A percentile compares a stretch with the other conserved stretches of the same genome.
phyloP scores from a whole-genome alignment of 1,140 invertebrate genomes.

The Venturia canescens region DNA sequence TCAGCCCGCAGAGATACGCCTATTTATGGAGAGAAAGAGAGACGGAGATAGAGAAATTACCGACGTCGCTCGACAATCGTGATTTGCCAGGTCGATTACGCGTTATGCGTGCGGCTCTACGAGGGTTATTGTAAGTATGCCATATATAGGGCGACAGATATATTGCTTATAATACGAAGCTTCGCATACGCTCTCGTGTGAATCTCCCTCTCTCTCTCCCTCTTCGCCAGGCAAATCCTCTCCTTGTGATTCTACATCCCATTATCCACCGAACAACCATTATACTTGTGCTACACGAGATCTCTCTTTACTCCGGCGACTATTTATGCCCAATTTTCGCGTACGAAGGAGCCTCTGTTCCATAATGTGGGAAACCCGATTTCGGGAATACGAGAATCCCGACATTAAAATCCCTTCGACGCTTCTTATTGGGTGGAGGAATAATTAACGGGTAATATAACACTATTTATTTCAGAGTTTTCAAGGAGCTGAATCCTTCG shows the following conservation, averaged over 20 bases:
- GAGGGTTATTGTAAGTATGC: slow-evolving; percentile 11
- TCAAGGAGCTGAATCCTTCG: too few species aligned
- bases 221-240: slow-evolving; percentile 1
- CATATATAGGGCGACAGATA: not conserved
- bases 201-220: not conserved
- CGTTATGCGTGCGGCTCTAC: slow-evolving; percentile 29
- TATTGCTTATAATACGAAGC: slow-evolving; percentile 8
- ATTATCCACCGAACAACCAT: slow-evolving; percentile 26
- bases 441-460: too few species aligned
- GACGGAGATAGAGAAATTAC: too few species aligned
- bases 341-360: not conserved
- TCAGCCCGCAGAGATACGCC: not conserved
- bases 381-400: not conserved
- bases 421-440: too few species aligned
- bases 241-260: slow-evolving; percentile 20
- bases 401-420: not conserved
- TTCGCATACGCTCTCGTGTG: not conserved
- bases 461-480: too few species aligned
- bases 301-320: not conserved
- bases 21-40: not conserved
- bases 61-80: slow-evolving; percentile 10
- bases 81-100: slow-evolving; percentile 41
- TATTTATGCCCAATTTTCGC: slow-evolving; percentile 11
- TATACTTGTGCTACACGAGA: slow-evolving; percentile 5
- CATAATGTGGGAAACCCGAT: slow-evolving; percentile 1